Evolutionary conservation across 2,797 vertebrate genomes (phyloP), one percentile per base, ranked within the genome.

Genomic region (Poecilia wingei): DNA sequence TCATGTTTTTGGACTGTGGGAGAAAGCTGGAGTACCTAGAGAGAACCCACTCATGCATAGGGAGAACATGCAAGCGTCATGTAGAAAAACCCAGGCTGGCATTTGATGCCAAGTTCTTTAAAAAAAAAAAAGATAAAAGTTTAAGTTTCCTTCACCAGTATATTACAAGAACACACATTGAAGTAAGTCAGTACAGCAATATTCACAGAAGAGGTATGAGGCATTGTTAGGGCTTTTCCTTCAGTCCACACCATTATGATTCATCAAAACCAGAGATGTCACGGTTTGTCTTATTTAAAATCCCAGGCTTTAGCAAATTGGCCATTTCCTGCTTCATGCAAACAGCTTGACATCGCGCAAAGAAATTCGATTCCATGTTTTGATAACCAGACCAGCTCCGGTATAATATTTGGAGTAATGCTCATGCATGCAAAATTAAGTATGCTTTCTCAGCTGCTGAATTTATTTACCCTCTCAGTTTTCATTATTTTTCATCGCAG

Each of bases 391-490:
- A 82, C 80, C 4, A 61, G 39, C 45, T 69, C 53, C 18, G 4
- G 22, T 59, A 5, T 72, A 69, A 61, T 76, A 74, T 49, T 61
- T 53, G 36, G 25, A 6, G 46, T n/a, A 5, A 14, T 31, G 12
- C 13, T 55, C 43, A 46, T 25, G 70, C 31, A 68, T 64, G 72
- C 16, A 76, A 55, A 33, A 83, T 87, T 43, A 53, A 47, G 36
- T 16, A 59, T 36, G 43, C 18, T 25, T 36, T 66, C 46, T 84
- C 69, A 73, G 43, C 80, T 55, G 8, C 1, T 57, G 41, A 72
- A 86, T 82, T 79, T 75, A 76, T 86, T 88, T 72, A 43, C 6
- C 47, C 69, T 79, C n/a, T 49, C 49, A 4, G n/a, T 72, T 70
- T 72, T 81, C 36, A 76, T 77, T 82, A 76, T 79, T 80, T 81